Evolutionary conservation across 2,888 invertebrate genomes (phyloP).

Genomic region (Heliconius hortense): DNA sequence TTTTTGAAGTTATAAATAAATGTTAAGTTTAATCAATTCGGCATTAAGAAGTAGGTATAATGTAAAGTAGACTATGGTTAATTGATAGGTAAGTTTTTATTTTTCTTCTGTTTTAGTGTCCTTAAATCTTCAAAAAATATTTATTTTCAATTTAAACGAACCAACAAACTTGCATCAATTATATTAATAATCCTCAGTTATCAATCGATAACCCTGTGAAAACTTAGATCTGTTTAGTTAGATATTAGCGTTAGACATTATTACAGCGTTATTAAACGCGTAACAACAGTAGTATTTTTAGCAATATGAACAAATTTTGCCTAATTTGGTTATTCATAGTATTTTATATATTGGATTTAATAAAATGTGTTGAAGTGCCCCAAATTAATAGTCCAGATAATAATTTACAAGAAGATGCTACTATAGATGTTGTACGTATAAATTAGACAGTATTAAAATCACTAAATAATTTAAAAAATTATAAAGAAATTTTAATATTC

Average conservation of each 20-base stretch:
- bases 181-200: slow-evolving; percentile 3
- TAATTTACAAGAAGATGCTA: slow-evolving; percentile 60
- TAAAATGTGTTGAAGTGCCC: slow-evolving; percentile 11
- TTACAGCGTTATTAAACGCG: slow-evolving; percentile 4
- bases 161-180: background rate
- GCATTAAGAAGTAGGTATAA: background rate
- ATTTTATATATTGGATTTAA: background rate
- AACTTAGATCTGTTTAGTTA: background rate
- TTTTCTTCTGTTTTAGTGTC: background rate
- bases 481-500: slow-evolving; percentile 11
- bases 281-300: background rate
- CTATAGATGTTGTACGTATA: slow-evolving; percentile 67
- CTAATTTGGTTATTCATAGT: background rate
- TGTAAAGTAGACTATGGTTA: background rate
- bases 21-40: background rate
- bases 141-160: background rate
- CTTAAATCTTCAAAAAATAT: background rate
- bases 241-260: slow-evolving; percentile 2
- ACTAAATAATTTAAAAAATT: background rate
- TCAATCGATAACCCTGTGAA: slow-evolving; percentile 24
- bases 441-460: background rate
- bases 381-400: slow-evolving; percentile 13
- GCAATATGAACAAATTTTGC: slow-evolving; percentile 3
- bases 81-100: too few relatives aligned
- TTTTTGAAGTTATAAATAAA: background rate